Evolutionary conservation across 1,140 invertebrate genomes (phyloP), one percentile per base, ranked within the genome.

Genomic region (Lordiphosa clarofinis): DNA sequence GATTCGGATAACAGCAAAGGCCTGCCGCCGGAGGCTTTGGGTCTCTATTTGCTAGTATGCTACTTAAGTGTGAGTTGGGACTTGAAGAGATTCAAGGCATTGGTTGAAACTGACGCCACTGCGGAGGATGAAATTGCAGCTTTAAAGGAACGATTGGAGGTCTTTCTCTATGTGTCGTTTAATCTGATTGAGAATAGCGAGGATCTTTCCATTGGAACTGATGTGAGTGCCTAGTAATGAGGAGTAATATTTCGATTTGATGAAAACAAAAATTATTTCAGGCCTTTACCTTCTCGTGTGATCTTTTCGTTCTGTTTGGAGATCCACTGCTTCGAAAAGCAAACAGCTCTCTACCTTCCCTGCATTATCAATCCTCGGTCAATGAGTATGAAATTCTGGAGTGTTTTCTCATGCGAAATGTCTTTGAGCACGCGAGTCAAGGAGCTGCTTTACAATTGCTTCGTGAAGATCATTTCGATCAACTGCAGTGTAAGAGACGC

Each of bases 361-460:
- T 67, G 38, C 39, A 56, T 0, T 71, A 63, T 37, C 36, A 8
- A 4, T 46, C 67, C 1, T 43, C 57, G 2, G 2, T 56, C 0
- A 31, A 6, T 3, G 67, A 81, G 6, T 42, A 72, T 1, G 56
- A 49, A 1, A n/a, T 61, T 15, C 28, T 81, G 1, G 76, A 82
- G 5, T 13, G 0, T 0, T 84, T 60, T 35, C 3, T 69, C 7
- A 1, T 46, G 35, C 5, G 6, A 0, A 37, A 50, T 39, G 21
- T 69, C 0, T 65, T 82, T 8, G 4, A 13, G 0, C 6, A 9
- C 1, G 7, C 13, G 0, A 12, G 11, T 43, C 12, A 6, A 0
- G 10, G 4, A 9, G 13, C 10, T 10, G 48, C 42, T 2, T 6
- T 1, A 4, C 19, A 54, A 13, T 11, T 79, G 10, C 5, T 35